Evolutionary conservation across 2,888 invertebrate genomes (phyloP).

Genomic region (Asteroscopus sphinx): DNA sequence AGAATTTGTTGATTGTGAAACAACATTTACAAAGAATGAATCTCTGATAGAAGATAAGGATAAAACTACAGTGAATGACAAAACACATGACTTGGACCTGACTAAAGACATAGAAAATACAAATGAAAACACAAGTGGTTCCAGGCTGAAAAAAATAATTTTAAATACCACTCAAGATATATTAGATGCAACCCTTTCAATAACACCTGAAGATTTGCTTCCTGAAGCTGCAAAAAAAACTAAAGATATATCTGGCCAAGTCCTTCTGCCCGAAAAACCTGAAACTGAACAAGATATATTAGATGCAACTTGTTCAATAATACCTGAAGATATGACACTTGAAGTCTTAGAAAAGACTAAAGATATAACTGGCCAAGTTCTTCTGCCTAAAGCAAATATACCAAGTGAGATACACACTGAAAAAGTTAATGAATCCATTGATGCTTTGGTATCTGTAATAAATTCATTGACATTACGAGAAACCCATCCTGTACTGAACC

Average conservation of each 20-base stretch:
- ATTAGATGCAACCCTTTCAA: conserved; percentile 56
- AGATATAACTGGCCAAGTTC: not conserved
- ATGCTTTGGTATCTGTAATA: conserved; percentile 3
- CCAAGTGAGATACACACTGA: not conserved
- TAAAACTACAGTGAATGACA: conserved; percentile 31
- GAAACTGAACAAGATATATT: conserved; percentile 56
- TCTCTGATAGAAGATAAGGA: conserved; percentile 41
- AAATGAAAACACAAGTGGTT: conserved; percentile 44
- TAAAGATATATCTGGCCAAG: not conserved
- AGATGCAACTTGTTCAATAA: conserved; percentile 56
- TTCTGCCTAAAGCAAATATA: not conserved
- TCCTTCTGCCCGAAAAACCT: not conserved
- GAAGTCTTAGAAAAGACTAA: conserved; percentile 20
- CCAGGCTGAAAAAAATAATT: conserved; percentile 52
- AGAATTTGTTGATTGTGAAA: conserved; percentile 85
- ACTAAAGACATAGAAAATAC: conserved; percentile 27
- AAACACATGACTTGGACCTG: conserved; percentile 33
- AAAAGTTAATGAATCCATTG: conserved; percentile 7
- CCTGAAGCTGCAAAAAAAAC: conserved; percentile 23
- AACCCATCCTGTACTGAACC: conserved; percentile 6
- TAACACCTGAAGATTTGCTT: conserved; percentile 55
- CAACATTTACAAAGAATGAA: conserved; percentile 77
- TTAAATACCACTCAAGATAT: conserved; percentile 58
- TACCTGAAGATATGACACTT: conserved; percentile 53
- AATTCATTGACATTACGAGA: conserved; percentile 4